Base-by-base conservation (phyloP, 2,113 vertebrate species). In the Albula goreensis region DNA sequence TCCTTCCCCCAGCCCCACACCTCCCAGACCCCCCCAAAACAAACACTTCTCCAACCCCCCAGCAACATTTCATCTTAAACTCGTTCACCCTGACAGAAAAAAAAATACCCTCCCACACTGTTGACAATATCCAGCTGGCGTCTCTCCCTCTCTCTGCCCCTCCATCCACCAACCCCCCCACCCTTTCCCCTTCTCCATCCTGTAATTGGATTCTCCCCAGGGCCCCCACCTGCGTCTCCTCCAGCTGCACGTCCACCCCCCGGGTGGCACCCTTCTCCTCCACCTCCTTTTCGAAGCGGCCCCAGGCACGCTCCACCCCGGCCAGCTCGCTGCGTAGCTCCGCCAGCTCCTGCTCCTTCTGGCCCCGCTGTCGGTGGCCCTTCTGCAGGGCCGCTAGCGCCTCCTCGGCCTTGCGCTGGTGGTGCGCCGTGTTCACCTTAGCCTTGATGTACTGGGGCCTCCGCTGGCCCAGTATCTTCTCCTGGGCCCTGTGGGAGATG, bases 361-460 rank as follows among this genome's bases (percentile, higher is more conserved):
- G 92, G 79, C 90, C 85, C 86, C 93, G 88, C 60, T 89, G 90
- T 86, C 92, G 96, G 87, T 95, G 92, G 80, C 86, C 93, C 83
- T 96, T 96, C 87, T 89, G 94, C 86, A 97, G 88, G 22, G 91
- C 88, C 17, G 90, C 88, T 50, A 91, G 93, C 41, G 89, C 87
- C 48, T 91, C 90, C 66, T 97, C 95, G 12, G 93, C 91, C 94
- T 98, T 99, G 90, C 96, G 96, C 48, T 94, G 87, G 86, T 97
- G 96, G 89, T 99, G 94, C 79, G 96, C 93, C 13, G 96, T 97
- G 81, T 97, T 99, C 81, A 98, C 97, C 90, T 97, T 99, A 83
- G 96, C 96, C 93, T 97, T 99, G 93, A 98, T 95, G 87, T 97
- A 99, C 31, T 96, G 96, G 11, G 97, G 83, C 82, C 80, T 96